Evolutionary conservation across 2,888 invertebrate genomes (phyloP), one percentile per base, ranked within the genome.

Genomic region (Andrena trimmerana): DNA sequence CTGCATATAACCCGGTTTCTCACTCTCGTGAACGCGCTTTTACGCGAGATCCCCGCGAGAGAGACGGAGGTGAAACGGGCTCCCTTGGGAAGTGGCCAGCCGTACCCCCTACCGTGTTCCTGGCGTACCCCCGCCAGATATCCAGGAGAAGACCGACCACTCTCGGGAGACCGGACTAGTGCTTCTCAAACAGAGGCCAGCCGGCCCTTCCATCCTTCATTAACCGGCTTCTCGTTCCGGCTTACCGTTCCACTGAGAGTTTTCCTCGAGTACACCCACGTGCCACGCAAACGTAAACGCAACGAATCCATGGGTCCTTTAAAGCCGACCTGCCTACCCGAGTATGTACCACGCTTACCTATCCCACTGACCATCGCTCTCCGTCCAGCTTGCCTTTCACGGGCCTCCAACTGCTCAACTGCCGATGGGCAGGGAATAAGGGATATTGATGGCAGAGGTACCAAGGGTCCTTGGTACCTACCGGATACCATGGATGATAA

Each of bases 1-100:
- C 91, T 92, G 89, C 92, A 91, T 92, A 90, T 87, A 91, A 91
- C 91, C 86, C 81, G 90, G 88, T 90, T 92, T 91, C 90, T 90
- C 91, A 89, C 91, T 92, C 90, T 85, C 72, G 77, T 74, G 67
- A 74, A 75, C 60, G 83, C 82, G 78, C 81, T 86, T 86, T 73
- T 78, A 79, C 75, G 68, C 78, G 83, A 50, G 29, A 36, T 8
- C 42, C 59, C 24, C 24, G 62, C 50, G 60, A 57, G 76, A 69
- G 77, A 67, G 83, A 80, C 78, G 68, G 6, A 76, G 84, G 78
- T 78, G 75, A 78, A 79, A 76, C 84, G 86, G 81, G 81, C 74
- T 88, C 91, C 90, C 87, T 72, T 66, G 89, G 88, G 91, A 88
- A 83, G 83, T 81, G 85, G 87, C 83, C 87, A 73, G 72, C 66